A percentile compares a stretch with the other conserved stretches of the same genome.
Conservation (phyloP, 2,888 invertebrate genomes). For the Spilosoma lubricipeda region DNA sequence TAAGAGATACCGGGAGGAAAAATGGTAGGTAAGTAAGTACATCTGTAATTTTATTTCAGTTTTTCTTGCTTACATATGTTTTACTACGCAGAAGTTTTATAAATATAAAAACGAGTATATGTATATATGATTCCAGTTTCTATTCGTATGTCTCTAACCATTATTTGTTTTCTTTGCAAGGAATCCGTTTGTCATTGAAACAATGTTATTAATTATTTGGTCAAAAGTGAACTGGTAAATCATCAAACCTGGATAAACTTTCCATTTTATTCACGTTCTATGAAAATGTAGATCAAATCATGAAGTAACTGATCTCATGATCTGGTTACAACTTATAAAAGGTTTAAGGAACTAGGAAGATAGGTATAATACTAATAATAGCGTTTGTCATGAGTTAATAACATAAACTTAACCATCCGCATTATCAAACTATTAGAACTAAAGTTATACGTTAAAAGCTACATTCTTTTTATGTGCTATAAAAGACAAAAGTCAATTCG, state of each 20-base stretch:
- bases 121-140: not conserved
- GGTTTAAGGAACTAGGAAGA: too few relatives aligned
- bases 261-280: not conserved
- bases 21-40: slow-evolving; percentile 1
- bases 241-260: too few relatives aligned
- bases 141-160: too few relatives aligned
- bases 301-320: not conserved
- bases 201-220: not conserved
- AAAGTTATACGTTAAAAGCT: slow-evolving; percentile 4
- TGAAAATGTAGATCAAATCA: not conserved
- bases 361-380: not conserved
- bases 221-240: too few relatives aligned
- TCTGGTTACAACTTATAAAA: too few relatives aligned
- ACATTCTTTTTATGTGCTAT: slow-evolving; percentile 2
- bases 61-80: not conserved
- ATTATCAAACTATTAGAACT: not conserved
- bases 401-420: not conserved
- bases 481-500: slow-evolving; percentile 12
- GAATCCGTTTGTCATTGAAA: too few relatives aligned
- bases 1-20: not conserved
- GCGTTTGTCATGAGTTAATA: not conserved
- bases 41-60: not conserved
- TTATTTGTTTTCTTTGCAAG: too few relatives aligned
- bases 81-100: not conserved
- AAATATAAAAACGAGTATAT: not conserved